Evolutionary conservation across 2,888 invertebrate genomes (phyloP).

Genomic region (Rutpela maculata): DNA sequence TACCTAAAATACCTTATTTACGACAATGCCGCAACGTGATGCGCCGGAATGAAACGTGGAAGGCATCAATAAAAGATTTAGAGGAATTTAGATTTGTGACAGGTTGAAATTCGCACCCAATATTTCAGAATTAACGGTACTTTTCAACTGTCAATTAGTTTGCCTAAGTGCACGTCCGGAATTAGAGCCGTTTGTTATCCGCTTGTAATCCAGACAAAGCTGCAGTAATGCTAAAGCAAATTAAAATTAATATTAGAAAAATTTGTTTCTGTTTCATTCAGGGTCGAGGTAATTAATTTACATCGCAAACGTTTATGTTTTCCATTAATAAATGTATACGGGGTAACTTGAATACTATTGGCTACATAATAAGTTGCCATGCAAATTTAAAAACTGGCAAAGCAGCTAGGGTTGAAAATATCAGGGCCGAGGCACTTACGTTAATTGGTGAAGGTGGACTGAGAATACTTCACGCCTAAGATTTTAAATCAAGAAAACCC

Average conservation of each 20-base stretch:
- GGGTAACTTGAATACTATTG: no score
- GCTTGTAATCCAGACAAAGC: constrained; percentile 30
- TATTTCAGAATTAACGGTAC: constrained; percentile 38
- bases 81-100: constrained; percentile 37
- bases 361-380: no score
- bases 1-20: constrained; percentile 18
- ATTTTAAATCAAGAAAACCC: no score
- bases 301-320: no score
- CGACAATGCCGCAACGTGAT: neutral
- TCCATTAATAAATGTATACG: no score
- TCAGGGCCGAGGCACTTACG: no score
- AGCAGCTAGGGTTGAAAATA: no score
- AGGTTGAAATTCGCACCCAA: constrained; percentile 35
- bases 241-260: constrained; percentile 20
- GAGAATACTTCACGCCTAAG: no score
- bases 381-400: no score
- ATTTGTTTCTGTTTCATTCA: neutral
- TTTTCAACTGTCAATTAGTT: constrained; percentile 37
- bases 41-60: constrained; percentile 23
- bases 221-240: constrained; percentile 3
- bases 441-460: no score
- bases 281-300: neutral
- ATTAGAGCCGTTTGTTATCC: constrained; percentile 36
- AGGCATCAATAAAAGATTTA: constrained; percentile 44
- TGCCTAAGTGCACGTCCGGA: constrained; percentile 24